A percentile compares a stretch with the other conserved stretches of the same genome.
These are phyloP conservation scores for Bombus terrestris DNA, from an alignment of 1,140 invertebrate species.

Conservation along the genomic window DNA sequence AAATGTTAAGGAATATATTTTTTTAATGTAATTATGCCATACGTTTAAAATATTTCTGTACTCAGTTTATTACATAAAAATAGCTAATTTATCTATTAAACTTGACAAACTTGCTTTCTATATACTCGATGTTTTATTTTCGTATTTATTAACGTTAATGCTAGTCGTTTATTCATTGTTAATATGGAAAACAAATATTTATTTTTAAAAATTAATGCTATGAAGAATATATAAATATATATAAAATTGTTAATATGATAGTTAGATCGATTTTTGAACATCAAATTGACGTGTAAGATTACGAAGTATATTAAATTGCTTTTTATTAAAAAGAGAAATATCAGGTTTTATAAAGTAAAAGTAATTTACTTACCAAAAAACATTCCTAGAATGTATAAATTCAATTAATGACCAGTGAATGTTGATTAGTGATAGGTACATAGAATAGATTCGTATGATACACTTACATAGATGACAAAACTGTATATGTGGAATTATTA, in stretches of 20 bases:
- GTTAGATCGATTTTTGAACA: constrained; percentile 16
- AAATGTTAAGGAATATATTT: constrained; percentile 11
- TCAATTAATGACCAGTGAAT: neutral
- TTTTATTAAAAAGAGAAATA: neutral
- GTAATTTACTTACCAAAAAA: constrained; percentile 43
- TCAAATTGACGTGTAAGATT: neutral
- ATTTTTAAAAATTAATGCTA: constrained; percentile 2
- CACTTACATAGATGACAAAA: neutral
- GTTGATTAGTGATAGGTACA: neutral
- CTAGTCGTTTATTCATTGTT: constrained; percentile 8
- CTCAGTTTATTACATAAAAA: neutral
- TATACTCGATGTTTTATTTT: constrained; percentile 2
- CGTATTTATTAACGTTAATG: constrained; percentile 5
- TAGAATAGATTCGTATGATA: neutral
- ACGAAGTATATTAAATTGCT: neutral
- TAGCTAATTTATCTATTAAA: constrained; percentile 5
- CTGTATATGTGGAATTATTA: constrained; percentile 36
- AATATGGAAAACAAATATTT: constrained; percentile 7
- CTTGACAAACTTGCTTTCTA: neutral
- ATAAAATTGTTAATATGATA: constrained; percentile 6
- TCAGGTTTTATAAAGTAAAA: neutral
- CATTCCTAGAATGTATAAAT: neutral
- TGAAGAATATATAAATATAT: neutral
- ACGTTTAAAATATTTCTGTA: neutral
- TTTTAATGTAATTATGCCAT: constrained; percentile 15